Conservation (phyloP, 2,113 vertebrate species). For the Scatophagus argus region DNA sequence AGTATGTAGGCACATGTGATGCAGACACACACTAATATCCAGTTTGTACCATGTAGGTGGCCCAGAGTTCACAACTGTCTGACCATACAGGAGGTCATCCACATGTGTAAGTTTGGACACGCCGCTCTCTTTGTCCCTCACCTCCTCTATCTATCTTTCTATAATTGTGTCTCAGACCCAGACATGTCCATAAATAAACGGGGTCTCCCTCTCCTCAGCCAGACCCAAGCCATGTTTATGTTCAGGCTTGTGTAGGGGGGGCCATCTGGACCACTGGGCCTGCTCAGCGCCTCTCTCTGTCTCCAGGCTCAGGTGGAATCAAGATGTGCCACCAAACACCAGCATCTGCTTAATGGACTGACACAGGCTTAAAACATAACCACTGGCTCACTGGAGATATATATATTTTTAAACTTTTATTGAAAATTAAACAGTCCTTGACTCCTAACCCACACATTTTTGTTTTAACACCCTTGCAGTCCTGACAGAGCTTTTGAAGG, state of each 20-base stretch:
- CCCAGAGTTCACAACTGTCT: conserved; percentile 48
- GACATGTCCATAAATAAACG: conserved; percentile 86
- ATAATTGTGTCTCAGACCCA: conserved; percentile 79
- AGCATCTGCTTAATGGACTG: conserved; percentile 52
- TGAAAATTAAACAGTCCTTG: conserved; percentile 51
- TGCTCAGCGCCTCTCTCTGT: conserved; percentile 51
- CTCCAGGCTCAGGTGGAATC: conserved; percentile 78
- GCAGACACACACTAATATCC: conserved; percentile 9
- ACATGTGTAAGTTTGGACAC: conserved; percentile 42
- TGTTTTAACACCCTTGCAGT: conserved; percentile 21
- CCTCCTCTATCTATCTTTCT: conserved; percentile 75
- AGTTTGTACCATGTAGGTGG: conserved; percentile 62
- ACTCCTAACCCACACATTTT: conserved; percentile 5
- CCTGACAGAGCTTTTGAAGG: background rate
- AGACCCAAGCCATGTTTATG: conserved; percentile 80
- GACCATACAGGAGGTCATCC: conserved; percentile 46
- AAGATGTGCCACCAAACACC: conserved; percentile 74
- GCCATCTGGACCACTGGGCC: conserved; percentile 71
- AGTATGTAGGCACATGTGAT: conserved; percentile 20
- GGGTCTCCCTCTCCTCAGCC: conserved; percentile 70
- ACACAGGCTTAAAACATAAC: conserved; percentile 39
- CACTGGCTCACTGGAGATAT: conserved; percentile 24
- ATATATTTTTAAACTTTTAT: conserved; percentile 36
- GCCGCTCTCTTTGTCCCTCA: conserved; percentile 54
- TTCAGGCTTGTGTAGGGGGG: conserved; percentile 63